Evolutionary conservation across 1,140 invertebrate species (phyloP), one percentile per base, ranked within the genome.

Genomic region (Drosophila sturtevanti): DNA sequence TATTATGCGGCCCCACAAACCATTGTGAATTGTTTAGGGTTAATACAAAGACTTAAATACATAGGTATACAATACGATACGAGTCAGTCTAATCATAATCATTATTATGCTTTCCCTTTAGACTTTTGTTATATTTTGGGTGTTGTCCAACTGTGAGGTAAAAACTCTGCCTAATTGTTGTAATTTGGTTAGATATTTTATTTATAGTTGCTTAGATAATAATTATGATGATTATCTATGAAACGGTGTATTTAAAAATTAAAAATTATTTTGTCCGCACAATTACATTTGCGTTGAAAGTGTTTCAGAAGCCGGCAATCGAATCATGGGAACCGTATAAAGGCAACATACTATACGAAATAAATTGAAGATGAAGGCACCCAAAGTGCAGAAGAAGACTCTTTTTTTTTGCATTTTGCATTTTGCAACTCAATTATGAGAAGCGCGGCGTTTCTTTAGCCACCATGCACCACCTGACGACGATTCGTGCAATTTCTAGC

Each of bases 171-270:
- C 72, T 89, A 89, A 89, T 89, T 89, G 84, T 89, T 89, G 85
- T 89, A 89, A 89, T 89, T 89, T 89, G 79, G 56, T 67, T 68
- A 80, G 79, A 80, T 82, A 82, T 77, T 89, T 77, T 89, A 89
- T 89, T 89, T 89, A 87, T 87, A 84, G 84, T 89, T 77, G 76
- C 76, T 70, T 68, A 48, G 41, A 48, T 48, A 85, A 84, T 87
- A 87, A 89, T 87, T 89, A 87, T 84, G 84, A 87, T 89, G 85
- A 84, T 89, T 89, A 87, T 89, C 84, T 87, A 75, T 76, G 76
- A 87, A 87, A 84, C 80, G 76, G 84, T 66, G 64, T 84, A 69
- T 82, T 79, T 80, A 80, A 82, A 79, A 68, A 59, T 72, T 48
- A 48, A 48, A 48, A 48, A 41, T 62, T 64, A 76, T 61, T 62